Base-by-base conservation (phyloP, 1,140 invertebrate species). In the Anthonomus grandis region DNA sequence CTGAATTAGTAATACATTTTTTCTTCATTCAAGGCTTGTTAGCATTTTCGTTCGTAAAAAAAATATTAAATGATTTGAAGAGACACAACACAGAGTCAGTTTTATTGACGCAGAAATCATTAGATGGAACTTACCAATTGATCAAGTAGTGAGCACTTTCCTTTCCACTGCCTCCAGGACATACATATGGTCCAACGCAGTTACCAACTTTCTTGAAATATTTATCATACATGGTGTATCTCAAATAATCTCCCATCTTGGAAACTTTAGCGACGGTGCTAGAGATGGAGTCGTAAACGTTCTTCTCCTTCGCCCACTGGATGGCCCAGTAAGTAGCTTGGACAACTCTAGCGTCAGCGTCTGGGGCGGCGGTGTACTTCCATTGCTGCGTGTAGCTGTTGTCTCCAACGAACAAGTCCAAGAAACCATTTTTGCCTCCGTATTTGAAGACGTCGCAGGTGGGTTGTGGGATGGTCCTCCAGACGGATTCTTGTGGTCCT, bases 91-190 rank as follows among this genome's bases (percentile, higher is more conserved):
- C n/a, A n/a, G 6, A 8, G 27, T 6, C n/a, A n/a, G n/a, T 17
- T 12, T 4, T n/a, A n/a, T n/a, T n/a, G n/a, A n/a, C n/a, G n/a
- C 9, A n/a, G n/a, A 22, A 12, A 18, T 12, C 13, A 22, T 13
- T 44, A 4, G 17, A 19, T 0, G 21, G 4, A 10, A 24, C 45
- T 31, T 47, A 47, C 59, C 59, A 62, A 22, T 17, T 47, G 13
- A 62, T 39, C 3, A 62, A 23, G 27, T 62, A 62, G 21, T 62
- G 59, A 12, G 59, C 59, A 37, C 59, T 62, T 9, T 62, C 59
- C 36, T 57, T 57, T 31, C 54, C 59, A 13, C 21, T 47, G 5
- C 23, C 59, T 13, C 44, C 54, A n/a, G 22, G 54, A 19, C 59
- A 62, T 10, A 10, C 18, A 21, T 49, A 49, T 41, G 44, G 23